Evolutionary conservation across 2,113 vertebrate species (phyloP), one percentile per base, ranked within the genome.

Genomic region (Mixornis gularis): DNA sequence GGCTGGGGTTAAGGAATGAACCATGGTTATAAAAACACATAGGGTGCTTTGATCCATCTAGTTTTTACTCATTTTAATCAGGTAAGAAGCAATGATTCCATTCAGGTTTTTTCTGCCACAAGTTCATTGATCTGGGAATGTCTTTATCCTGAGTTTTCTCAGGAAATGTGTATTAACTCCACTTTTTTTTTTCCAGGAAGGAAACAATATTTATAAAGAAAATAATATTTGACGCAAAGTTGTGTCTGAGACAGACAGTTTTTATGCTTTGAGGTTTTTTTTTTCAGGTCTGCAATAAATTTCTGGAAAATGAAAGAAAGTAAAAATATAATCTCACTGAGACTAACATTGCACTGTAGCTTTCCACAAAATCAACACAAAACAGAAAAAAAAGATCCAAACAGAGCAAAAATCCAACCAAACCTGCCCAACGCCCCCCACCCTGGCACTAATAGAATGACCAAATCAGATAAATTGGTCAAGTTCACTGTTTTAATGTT

Each of bases 231-330:
- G 85, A 70, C 59, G 55, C 24, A 87, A 43, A 72, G 19, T 80
- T 93, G 73, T 80, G 20, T 32, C 74, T 81, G 51, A 93, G 69
- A 71, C 58, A 88, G 87, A 43, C n/a, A 55, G 29, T 4, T 82
- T 90, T 82, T 78, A 51, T 79, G 48, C 32, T 92, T 58, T 52
- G 82, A 73, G 48, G 5, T 1, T 3, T 9, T 27, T 43, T 36
- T 38, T 13, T 22, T 4, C 22, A n/a, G 5, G 11, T 89, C 29
- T 87, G 32, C 63, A 95, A 87, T 88, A 95, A 95, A 89, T 94
- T 81, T 40, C 51, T 84, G 34, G 53, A 81, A 96, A 95, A 95
- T 78, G 59, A 93, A 88, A 44, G 36, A 62, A 94, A 79, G 51
- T 51, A 48, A 85, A 93, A 89, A 77, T 66, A 41, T 32, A 85